Percentiles rank a stretch among this genome's conserved stretches.
Evolutionary conservation across 2,888 invertebrate species (phyloP).

Genomic region (Drosophila rellima): DNA sequence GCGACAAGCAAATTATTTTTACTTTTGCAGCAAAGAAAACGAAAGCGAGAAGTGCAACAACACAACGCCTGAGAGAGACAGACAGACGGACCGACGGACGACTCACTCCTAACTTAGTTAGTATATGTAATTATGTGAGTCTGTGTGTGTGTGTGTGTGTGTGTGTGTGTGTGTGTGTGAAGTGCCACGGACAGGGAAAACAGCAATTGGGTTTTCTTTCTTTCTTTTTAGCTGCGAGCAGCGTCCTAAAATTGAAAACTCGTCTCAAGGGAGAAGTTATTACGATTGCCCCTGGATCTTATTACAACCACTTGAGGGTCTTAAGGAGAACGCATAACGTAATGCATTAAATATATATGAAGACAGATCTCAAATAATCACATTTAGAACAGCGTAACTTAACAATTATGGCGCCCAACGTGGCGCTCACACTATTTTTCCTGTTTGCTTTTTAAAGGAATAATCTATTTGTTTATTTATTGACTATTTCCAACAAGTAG

Average conservation of each 20-base stretch:
- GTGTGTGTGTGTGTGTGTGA: conserved; percentile 1
- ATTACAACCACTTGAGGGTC: conserved; percentile 31
- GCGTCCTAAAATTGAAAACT: conserved; percentile 39
- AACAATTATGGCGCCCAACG: conserved; percentile 2
- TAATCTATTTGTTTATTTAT: no score
- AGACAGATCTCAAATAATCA: neutral
- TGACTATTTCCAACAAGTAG: no score
- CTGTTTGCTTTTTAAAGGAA: neutral
- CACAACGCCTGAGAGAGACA: conserved; percentile 38
- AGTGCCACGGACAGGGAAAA: conserved; percentile 38
- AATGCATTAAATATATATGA: conserved; percentile 9
- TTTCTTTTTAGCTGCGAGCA: neutral
- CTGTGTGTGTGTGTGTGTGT: neutral
- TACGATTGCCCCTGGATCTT: conserved; percentile 40
- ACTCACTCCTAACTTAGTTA: conserved; percentile 53
- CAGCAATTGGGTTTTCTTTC: conserved; percentile 31
- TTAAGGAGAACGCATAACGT: conserved; percentile 1
- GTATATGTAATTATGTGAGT: conserved; percentile 4
- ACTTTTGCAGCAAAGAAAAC: conserved; percentile 70
- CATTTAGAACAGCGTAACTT: neutral
- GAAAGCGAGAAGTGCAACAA: conserved; percentile 76
- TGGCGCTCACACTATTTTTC: neutral
- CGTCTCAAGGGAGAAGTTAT: conserved; percentile 24
- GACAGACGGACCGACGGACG: conserved; percentile 10
- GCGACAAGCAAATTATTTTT: conserved; percentile 63